Conservation (phyloP, 2,797 vertebrate species). For the Artibeus lituratus region DNA sequence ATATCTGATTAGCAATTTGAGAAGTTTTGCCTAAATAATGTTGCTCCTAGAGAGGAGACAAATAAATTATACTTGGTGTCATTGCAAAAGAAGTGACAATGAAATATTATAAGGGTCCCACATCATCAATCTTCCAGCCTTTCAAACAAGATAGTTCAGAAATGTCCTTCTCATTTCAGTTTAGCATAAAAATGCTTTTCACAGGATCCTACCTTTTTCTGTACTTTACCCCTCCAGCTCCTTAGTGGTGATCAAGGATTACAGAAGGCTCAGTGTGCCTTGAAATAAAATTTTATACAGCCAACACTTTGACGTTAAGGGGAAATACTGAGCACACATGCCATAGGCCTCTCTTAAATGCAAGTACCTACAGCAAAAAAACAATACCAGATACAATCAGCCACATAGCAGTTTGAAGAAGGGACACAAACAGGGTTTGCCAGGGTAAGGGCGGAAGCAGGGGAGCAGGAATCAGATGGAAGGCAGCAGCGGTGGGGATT, state of each 20-base stretch:
- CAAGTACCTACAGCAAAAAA: neutral
- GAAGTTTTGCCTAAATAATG: slow-evolving; percentile 14
- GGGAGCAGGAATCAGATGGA: neutral
- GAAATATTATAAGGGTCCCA: slow-evolving; percentile 7
- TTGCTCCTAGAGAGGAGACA: neutral
- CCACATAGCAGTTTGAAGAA: neutral
- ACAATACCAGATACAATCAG: neutral
- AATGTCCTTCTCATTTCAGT: slow-evolving; percentile 16
- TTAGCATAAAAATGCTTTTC: slow-evolving; percentile 32
- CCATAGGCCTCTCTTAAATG: neutral
- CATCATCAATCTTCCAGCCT: slow-evolving; percentile 5
- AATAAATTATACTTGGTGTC: slow-evolving; percentile 17
- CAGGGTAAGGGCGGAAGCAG: neutral
- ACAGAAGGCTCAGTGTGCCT: neutral
- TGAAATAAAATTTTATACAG: neutral
- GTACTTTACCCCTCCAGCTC: neutral
- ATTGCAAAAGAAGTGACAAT: slow-evolving; percentile 45
- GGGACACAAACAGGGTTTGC: neutral
- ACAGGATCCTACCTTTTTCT: neutral
- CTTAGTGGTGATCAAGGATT: neutral
- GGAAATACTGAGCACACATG: neutral
- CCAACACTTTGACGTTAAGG: neutral
- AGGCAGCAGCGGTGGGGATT: fast-evolving
- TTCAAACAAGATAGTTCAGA: slow-evolving; percentile 24
- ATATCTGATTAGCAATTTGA: neutral